Percentiles rank a stretch among this genome's conserved stretches.
Conservation (phyloP, 1,140 invertebrate genomes). For the Pteromalus puparum region DNA sequence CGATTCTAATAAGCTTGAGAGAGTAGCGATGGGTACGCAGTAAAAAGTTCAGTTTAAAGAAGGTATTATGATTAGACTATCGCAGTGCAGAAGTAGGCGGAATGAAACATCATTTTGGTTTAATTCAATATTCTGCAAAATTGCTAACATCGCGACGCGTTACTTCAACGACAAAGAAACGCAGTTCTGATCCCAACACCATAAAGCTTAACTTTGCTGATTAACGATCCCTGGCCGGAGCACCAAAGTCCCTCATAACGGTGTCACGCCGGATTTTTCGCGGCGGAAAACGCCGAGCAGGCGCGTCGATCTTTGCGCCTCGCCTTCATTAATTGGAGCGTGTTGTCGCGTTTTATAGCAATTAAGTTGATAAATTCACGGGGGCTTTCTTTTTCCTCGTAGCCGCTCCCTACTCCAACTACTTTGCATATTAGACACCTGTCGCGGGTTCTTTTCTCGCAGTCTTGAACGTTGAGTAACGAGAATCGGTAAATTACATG, state of each 20-base stretch:
- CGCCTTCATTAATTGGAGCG: conserved; percentile 21
- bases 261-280: conserved; percentile 1
- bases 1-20: too few species aligned
- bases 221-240: background rate
- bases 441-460: background rate
- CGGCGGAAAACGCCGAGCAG: background rate
- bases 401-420: background rate
- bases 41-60: too few species aligned
- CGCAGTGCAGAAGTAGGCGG: too few species aligned
- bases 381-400: conserved; percentile 1
- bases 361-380: conserved; percentile 18
- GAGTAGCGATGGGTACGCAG: too few species aligned
- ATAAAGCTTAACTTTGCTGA: background rate
- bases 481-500: too few species aligned
- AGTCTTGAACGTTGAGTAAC: too few species aligned
- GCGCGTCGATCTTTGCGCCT: background rate
- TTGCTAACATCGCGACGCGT: too few species aligned
- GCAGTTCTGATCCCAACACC: too few species aligned
- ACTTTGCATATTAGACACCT: background rate
- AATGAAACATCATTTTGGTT: too few species aligned
- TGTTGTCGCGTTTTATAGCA: conserved; percentile 28
- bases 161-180: too few species aligned
- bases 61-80: too few species aligned
- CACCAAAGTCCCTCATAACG: background rate
- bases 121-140: too few species aligned